Conservation (phyloP, 2,888 invertebrate species). For the Trissolcus japonicus region DNA sequence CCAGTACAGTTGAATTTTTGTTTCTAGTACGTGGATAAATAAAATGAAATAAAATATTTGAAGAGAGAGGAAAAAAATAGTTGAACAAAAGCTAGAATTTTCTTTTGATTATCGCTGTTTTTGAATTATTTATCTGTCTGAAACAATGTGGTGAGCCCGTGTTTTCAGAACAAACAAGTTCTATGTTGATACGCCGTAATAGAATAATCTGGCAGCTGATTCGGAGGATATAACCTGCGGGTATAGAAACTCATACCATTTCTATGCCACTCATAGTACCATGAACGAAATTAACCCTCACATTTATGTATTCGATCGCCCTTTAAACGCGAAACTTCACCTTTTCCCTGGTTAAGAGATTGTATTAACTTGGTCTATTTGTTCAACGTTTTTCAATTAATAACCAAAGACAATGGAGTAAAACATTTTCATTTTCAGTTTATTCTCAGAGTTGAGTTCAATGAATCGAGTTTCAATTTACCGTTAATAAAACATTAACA, state of each 20-base stretch:
- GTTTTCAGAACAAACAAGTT: conserved; percentile 84
- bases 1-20: too few species aligned
- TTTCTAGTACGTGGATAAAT: too few species aligned
- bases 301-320: conserved; percentile 53
- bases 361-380: conserved; percentile 13
- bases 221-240: conserved; percentile 75
- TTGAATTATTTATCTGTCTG: conserved; percentile 83
- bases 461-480: conserved; percentile 1
- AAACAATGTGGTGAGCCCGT: conserved; percentile 79
- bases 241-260: conserved; percentile 74
- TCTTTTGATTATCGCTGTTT: conserved; percentile 80
- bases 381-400: conserved; percentile 12
- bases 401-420: not conserved
- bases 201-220: conserved; percentile 82
- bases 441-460: not conserved
- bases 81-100: conserved; percentile 46
- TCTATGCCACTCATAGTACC: conserved; percentile 64
- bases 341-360: conserved; percentile 30
- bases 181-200: conserved; percentile 83
- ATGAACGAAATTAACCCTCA: conserved; percentile 69
- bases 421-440: too few species aligned
- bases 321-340: conserved; percentile 45
- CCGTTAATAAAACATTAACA: not conserved
- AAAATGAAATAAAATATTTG: not conserved
- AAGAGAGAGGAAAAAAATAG: conserved; percentile 49